Evolutionary conservation across 2,797 vertebrate genomes (phyloP).

Genomic region (Pseudotriccus pelzelni): DNA sequence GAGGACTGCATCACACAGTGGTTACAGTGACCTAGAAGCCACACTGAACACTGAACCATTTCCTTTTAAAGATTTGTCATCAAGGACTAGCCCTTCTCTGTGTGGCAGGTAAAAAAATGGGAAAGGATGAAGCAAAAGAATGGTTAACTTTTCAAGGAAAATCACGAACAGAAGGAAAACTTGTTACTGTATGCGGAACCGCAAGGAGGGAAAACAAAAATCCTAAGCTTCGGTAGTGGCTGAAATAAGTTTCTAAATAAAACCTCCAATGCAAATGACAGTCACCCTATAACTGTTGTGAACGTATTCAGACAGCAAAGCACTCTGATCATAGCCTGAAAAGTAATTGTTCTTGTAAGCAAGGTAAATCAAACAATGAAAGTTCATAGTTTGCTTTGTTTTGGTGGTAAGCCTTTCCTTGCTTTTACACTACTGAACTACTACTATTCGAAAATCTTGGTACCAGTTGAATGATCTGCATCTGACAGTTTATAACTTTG

Average conservation of each 20-base stretch:
- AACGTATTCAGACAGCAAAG: neutral
- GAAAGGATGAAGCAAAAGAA: neutral
- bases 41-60: neutral
- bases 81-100: neutral
- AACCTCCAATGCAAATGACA: neutral
- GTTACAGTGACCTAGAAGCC: neutral
- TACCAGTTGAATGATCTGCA: neutral
- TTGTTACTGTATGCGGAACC: neutral
- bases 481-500: neutral
- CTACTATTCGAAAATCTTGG: neutral
- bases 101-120: neutral
- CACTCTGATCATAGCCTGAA: neutral
- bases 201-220: neutral
- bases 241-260: neutral
- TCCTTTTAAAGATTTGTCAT: neutral
- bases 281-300: neutral
- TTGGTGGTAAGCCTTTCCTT: neutral
- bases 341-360: neutral
- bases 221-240: neutral
- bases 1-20: neutral
- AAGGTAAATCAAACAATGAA: neutral
- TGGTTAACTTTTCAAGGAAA: neutral
- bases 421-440: neutral
- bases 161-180: neutral
- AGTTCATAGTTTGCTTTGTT: neutral